These are phyloP conservation scores for Cerastis leucographa DNA, from an alignment of 2,888 invertebrate genomes.

Conservation along the genomic window DNA sequence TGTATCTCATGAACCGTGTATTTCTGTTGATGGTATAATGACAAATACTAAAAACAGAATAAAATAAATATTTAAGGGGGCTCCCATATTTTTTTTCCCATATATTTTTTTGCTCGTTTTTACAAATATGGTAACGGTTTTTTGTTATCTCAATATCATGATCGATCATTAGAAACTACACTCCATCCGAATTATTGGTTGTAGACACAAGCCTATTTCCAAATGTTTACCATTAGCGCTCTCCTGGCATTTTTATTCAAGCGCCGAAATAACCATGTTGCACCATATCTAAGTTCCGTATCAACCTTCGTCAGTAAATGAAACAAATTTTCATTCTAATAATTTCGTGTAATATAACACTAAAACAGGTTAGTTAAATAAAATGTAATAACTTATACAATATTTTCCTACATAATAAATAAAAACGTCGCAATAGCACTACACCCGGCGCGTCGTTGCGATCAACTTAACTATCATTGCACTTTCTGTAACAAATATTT, in stretches of 20 bases:
- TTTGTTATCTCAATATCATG: background rate
- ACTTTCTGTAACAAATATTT: slow-evolving; percentile 85
- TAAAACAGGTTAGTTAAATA: slow-evolving; percentile 28
- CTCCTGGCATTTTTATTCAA: background rate
- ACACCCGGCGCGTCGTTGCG: slow-evolving; percentile 18
- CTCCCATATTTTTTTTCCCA: no score
- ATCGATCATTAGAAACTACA: background rate
- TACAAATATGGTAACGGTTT: no score
- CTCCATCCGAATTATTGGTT: background rate
- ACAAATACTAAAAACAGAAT: no score
- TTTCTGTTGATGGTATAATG: no score
- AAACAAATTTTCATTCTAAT: slow-evolving; percentile 28
- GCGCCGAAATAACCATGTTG: background rate
- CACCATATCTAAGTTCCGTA: background rate
- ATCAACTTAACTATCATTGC: slow-evolving; percentile 75
- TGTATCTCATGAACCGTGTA: no score
- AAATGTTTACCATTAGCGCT: background rate
- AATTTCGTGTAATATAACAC: slow-evolving; percentile 48
- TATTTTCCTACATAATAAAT: slow-evolving; percentile 21
- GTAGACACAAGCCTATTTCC: background rate
- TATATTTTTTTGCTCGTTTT: no score
- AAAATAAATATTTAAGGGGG: no score
- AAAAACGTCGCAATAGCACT: slow-evolving; percentile 8
- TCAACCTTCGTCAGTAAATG: background rate
- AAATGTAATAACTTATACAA: slow-evolving; percentile 43